phyloP scores from a whole-genome alignment of 2,888 invertebrate genomes.

The Hydroisotoma schaefferi region DNA sequence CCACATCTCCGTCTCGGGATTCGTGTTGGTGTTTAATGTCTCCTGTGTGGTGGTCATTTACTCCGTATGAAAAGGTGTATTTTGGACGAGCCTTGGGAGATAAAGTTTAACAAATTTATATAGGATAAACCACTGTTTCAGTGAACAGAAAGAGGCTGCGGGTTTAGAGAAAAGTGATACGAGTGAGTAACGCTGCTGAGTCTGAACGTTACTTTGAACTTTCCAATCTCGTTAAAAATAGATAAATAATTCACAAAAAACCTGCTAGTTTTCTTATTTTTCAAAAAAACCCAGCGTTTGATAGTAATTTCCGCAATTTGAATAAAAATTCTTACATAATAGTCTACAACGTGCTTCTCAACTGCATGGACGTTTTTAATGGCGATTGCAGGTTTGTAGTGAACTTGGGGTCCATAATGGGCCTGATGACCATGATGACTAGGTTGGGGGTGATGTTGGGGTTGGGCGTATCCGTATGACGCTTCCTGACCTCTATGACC shows the following conservation, averaged over 20 bases:
- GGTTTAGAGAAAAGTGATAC: too few relatives aligned
- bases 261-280: not conserved
- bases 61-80: conserved; percentile 31
- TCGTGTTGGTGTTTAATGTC: conserved; percentile 30
- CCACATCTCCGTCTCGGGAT: conserved; percentile 7
- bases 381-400: conserved; percentile 8
- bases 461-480: not conserved
- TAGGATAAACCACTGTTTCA: too few relatives aligned
- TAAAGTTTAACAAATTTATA: not conserved
- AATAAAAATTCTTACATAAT: conserved; percentile 24
- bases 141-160: too few relatives aligned
- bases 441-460: not conserved
- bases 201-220: too few relatives aligned
- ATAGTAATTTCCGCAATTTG: not conserved
- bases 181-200: too few relatives aligned
- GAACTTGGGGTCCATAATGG: conserved; percentile 26
- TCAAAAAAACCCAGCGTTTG: not conserved
- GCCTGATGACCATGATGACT: conserved; percentile 21
- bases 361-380: conserved; percentile 28
- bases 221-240: too few relatives aligned
- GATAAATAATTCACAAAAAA: not conserved
- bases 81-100: conserved; percentile 23
- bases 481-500: not conserved
- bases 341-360: conserved; percentile 36
- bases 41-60: conserved; percentile 28